Evolutionary conservation across 2,113 vertebrate genomes (phyloP).

Genomic region (Toxostoma redivivum): DNA sequence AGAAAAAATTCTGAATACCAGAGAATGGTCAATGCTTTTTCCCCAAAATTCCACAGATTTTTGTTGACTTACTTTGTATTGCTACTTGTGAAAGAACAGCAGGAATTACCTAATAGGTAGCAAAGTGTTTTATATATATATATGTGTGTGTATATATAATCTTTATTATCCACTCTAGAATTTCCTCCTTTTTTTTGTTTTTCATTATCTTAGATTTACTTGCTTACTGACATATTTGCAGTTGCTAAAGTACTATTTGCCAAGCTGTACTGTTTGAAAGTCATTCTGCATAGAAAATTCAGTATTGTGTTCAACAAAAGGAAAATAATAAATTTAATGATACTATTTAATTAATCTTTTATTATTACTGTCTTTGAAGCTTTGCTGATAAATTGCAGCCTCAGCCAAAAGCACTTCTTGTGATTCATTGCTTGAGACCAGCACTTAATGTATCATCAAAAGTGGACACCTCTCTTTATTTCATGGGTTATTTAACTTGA

Average conservation of each 20-base stretch:
- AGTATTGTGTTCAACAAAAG: conserved; percentile 63
- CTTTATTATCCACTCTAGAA: conserved; percentile 37
- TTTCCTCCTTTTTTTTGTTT: conserved; percentile 50
- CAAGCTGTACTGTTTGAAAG: conserved; percentile 27
- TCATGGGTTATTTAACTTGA: conserved; percentile 84
- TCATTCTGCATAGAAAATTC: conserved; percentile 71
- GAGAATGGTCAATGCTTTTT: background rate
- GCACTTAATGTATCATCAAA: conserved; percentile 82
- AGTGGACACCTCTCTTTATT: conserved; percentile 83
- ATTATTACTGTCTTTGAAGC: conserved; percentile 76
- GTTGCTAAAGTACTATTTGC: conserved; percentile 56
- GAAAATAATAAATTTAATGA: conserved; percentile 71
- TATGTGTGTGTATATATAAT: background rate
- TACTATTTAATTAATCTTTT: conserved; percentile 81
- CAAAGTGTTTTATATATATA: background rate
- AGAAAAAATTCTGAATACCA: background rate
- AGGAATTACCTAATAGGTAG: background rate
- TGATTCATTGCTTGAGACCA: conserved; percentile 77
- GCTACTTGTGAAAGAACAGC: conserved; percentile 14
- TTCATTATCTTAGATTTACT: conserved; percentile 37
- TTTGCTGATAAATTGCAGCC: conserved; percentile 73
- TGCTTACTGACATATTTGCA: conserved; percentile 47
- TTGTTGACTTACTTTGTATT: background rate
- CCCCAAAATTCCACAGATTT: background rate
- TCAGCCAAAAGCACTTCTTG: conserved; percentile 70